Base-by-base conservation (phyloP, 37 sponge, comb jelly and placozoan genomes). In the Beroe forskalii region DNA sequence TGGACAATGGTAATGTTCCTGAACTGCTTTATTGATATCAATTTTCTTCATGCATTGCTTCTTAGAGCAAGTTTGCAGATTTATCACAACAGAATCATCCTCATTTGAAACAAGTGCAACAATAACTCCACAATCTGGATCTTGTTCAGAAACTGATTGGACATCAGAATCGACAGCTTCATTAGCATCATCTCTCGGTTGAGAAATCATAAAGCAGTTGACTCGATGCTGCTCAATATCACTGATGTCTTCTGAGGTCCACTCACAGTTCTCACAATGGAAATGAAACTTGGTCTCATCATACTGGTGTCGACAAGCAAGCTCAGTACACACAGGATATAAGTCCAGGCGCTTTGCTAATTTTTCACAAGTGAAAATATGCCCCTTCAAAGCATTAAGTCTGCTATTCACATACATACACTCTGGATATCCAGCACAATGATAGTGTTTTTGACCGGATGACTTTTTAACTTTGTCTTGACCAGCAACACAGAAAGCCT, bases 251-350 rank as follows among this genome's bases (percentile, higher is more conserved):
- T 41, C 55, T 1, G 86, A 42, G 4, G 86, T 80, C 86, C 86
- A 80, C 86, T 80, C 86, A 25, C 86, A 80, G 30, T 41, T 80
- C 14, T 80, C 86, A 80, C 86, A 80, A 44, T 80, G 86, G 55
- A 33, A 80, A 25, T 80, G 86, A 23, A 80, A 80, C 86, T 80
- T 80, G n/a, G 86, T 80, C 42, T 80, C 86, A 25, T 80, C 86
- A 25, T 80, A 80, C 86, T 80, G 86, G 35, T 80, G 86, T 3
- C 86, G 86, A 37, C 86, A 80, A 6, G 86, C 86, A 1, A 80
- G 55, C 55, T 80, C 86, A 20, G 86, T 44, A 23, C 86, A 80
- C 12, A 80, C 86, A 20, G 86, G 86, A 25, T 80, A 80, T 4
- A 80, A 37, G 30, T 80, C 86, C 12, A 80, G 55, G 30, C 86